Evolutionary conservation across 2,888 invertebrate species (phyloP), one percentile per base, ranked within the genome.

Genomic region (Gymnosoma rotundatum): DNA sequence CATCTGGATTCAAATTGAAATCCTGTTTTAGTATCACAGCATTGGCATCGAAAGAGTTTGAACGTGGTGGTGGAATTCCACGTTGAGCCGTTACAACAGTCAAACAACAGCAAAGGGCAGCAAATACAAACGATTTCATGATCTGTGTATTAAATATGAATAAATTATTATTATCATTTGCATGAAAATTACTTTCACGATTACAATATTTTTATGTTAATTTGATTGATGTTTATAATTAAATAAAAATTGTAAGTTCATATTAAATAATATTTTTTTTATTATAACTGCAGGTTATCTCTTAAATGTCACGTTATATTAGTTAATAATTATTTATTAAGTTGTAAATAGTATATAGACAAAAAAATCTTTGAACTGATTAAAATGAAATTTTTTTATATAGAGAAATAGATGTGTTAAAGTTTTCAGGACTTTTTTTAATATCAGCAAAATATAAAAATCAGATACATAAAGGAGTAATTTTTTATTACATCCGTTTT

Each of bases 1-100:
- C 93, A 88, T 92, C 92, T 80, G 92, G 92, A 89, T 93, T 93
- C 70, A 92, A 90, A 87, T 93, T 93, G 80, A 93, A 93, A 86
- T 90, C 91, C 85, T 93, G 93, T 88, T 92, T 93, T 69, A 93
- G 87, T 87, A 93, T 93, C 72, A 93, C 93, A 50, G 93, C 93
- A 87, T 93, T 92, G 75, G 90, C 91, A 66, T 92, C 92, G 82
- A 87, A 89, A 16, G 89, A 82, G 82, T 89, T 88, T 64, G 87
- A 85, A 3, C 89, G 88, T 7, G 90, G 88, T 78, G 89, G 92
- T 14, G 90, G 87, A 72, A 90, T 86, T 67, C 91, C 91, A 64
- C 92, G 91, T 88, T 92, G 92, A 70, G 90, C 90, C 83, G 88
- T 86, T 69, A 91, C 90, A 66, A 89, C 87, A 86, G 90, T 88